These are phyloP conservation scores for Centroberyx gerrardi DNA, from an alignment of 2,797 vertebrate genomes.

Conservation along the genomic window DNA sequence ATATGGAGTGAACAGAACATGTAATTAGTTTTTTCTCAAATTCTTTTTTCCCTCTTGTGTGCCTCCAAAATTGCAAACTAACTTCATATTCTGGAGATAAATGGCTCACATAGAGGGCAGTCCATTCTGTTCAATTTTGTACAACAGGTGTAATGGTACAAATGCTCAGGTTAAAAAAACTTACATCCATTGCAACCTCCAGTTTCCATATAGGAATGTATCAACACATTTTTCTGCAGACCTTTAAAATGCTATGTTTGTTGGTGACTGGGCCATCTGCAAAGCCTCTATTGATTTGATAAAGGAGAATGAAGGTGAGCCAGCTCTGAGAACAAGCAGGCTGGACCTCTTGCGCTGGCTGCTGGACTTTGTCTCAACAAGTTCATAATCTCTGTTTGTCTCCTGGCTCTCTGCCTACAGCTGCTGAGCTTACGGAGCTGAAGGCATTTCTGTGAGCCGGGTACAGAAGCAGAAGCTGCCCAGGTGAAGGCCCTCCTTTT, in stretches of 20 bases:
- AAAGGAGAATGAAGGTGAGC: neutral
- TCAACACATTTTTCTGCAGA: neutral
- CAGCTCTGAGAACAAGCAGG: neutral
- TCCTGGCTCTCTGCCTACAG: neutral
- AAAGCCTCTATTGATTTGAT: neutral
- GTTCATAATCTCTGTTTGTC: conserved; percentile 22
- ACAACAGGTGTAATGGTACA: neutral
- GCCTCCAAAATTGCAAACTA: conserved; percentile 12
- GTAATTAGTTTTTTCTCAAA: conserved; percentile 12
- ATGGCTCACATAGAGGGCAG: conserved; percentile 11
- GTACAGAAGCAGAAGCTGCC: neutral
- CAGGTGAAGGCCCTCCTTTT: conserved; percentile 1
- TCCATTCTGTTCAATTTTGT: conserved; percentile 1
- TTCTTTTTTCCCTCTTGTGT: neutral
- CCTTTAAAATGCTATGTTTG: conserved; percentile 13
- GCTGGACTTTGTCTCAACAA: conserved; percentile 9
- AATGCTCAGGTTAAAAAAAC: neutral
- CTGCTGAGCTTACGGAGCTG: conserved; percentile 1
- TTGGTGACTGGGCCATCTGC: neutral
- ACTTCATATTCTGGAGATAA: conserved; percentile 2
- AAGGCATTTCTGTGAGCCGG: conserved; percentile 14
- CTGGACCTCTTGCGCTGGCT: conserved; percentile 4
- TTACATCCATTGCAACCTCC: neutral
- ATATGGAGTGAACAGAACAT: conserved; percentile 41
- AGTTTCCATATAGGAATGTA: conserved; percentile 7